Evolutionary conservation across 2,113 vertebrate species (phyloP).

Genomic region (Empidonax alnorum): DNA sequence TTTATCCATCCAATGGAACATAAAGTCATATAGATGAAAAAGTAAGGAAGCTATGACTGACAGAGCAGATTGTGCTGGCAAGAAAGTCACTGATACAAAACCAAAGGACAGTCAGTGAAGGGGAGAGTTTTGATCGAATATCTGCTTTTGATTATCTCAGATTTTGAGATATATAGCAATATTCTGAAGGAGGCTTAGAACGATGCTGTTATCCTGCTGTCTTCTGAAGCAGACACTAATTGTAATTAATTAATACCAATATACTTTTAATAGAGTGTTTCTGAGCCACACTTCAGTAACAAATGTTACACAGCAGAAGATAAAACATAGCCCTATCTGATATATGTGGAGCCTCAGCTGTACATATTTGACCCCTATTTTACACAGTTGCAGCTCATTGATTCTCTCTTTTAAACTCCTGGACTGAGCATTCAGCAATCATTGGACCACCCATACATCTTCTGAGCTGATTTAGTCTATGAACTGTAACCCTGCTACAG

Average conservation of each 20-base stretch:
- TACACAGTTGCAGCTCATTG: constrained; percentile 79
- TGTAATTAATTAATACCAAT: constrained; percentile 74
- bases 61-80: neutral
- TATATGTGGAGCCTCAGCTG: constrained; percentile 75
- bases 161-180: neutral
- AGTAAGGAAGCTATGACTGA: neutral
- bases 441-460: constrained; percentile 71
- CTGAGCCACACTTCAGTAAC: constrained; percentile 66
- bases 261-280: constrained; percentile 71
- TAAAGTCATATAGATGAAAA: neutral
- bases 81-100: neutral
- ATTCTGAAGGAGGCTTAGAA: neutral
- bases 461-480: constrained; percentile 67
- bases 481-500: constrained; percentile 72
- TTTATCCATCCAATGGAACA: neutral
- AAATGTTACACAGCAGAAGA: constrained; percentile 61
- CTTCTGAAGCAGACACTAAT: neutral
- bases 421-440: constrained; percentile 73
- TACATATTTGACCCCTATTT: constrained; percentile 81
- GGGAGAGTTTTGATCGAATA: neutral
- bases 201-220: neutral
- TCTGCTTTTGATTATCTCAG: neutral
- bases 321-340: constrained; percentile 62
- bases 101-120: neutral
- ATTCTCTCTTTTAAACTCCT: constrained; percentile 73